Base-by-base conservation (phyloP, 2,888 invertebrate species). In the Ochropleura plecta region DNA sequence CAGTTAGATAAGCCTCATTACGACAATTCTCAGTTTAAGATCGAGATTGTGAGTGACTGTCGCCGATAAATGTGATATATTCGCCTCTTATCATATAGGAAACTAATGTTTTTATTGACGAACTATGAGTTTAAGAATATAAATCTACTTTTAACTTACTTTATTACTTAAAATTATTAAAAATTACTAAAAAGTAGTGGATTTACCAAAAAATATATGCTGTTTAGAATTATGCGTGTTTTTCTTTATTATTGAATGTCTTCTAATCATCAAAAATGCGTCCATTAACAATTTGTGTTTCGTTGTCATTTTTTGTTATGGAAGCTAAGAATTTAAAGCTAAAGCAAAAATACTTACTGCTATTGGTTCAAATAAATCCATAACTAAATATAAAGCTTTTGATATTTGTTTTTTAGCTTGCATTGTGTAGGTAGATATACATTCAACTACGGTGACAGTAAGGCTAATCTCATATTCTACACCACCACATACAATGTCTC, bases 1-100 rank as follows among this genome's bases (percentile, higher is more conserved):
- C 20, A 70, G 71, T 57, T 63, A 76, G 76, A 84, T 82, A 82
- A 64, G 59, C 70, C 81, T 84, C 84, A 76, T 81, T 84, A 84
- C 84, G 81, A 84, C 81, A 81, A 81, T 81, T 82, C 84, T 71
- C 59, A 60, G 71, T 80, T 84, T 79, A 62, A 76, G 49, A 84
- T 82, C 76, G 71, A 76, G 82, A 82, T 84, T 70, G 76, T 63
- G 55, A 67, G 76, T 63, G 55, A 67, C 57, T 80, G 84, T 82
- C 69, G 9, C 48, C 44, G 81, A 76, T 82, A 76, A 76, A 76
- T 64, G 70, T 84, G 76, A 81, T 70, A 76, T 80, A 83, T 84
- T 76, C 14, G 42, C 66, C 18, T 70, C 49, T 60, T 84, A 82
- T 76, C 84, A 72, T 70, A 67, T 70, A 67, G 60, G 57, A 84